Evolutionary conservation across 2,797 vertebrate genomes (phyloP).

Genomic region (Enteromius fasciolatus): DNA sequence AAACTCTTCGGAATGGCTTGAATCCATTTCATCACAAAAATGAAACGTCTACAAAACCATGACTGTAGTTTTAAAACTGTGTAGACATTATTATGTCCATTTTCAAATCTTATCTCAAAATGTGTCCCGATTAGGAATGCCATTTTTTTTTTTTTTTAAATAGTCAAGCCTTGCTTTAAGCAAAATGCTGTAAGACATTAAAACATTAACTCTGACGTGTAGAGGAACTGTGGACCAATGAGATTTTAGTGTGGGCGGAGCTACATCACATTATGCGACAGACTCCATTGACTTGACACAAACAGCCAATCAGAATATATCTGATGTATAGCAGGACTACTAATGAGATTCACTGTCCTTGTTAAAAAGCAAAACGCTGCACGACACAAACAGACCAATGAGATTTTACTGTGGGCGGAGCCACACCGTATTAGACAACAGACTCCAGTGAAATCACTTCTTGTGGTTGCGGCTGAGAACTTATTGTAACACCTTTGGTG

Average conservation of each 20-base stretch:
- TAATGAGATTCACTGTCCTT: background rate
- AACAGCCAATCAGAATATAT: background rate
- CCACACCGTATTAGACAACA: background rate
- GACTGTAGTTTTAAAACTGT: background rate
- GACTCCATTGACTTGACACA: background rate
- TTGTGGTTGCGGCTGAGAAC: conserved; percentile 5
- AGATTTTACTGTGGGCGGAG: background rate
- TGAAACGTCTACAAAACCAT: background rate
- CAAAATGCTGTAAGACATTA: no score
- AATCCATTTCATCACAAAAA: background rate
- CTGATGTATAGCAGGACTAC: background rate
- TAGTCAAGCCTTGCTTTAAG: background rate
- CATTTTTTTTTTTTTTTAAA: background rate
- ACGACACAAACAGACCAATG: background rate
- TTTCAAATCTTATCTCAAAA: background rate
- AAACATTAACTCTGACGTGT: background rate
- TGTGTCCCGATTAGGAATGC: background rate
- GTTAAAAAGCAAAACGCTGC: background rate
- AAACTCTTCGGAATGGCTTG: background rate
- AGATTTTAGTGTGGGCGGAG: background rate
- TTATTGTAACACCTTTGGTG: background rate
- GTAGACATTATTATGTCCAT: background rate
- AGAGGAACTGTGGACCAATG: background rate
- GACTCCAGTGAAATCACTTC: background rate
- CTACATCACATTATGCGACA: background rate